Conservation (phyloP, 2,888 invertebrate genomes). For the Netelia fuscicornis region DNA sequence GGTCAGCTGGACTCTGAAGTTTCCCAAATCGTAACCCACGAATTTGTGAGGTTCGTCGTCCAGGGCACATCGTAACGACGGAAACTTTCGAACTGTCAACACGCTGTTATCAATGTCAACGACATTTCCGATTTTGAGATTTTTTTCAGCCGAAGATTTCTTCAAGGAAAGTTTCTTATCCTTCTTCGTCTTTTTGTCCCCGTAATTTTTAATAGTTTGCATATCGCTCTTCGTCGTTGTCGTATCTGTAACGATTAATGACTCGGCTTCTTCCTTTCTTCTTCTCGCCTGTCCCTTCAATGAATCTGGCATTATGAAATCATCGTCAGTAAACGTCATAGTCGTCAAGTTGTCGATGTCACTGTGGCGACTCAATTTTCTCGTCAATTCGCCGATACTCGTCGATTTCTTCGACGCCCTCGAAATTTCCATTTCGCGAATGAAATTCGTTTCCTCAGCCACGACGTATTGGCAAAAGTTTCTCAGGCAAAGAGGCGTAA, state of each 20-base stretch:
- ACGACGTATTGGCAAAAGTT: slow-evolving; percentile 87
- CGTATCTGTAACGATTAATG: neutral
- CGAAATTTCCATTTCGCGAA: slow-evolving; percentile 71
- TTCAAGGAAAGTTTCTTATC: slow-evolving; percentile 37
- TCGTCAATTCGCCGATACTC: slow-evolving; percentile 53
- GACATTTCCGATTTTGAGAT: slow-evolving; percentile 41
- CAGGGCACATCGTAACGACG: slow-evolving; percentile 49
- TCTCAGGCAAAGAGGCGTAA: slow-evolving; percentile 86
- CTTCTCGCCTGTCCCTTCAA: slow-evolving; percentile 72
- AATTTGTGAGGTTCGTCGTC: slow-evolving; percentile 73
- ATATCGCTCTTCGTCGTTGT: slow-evolving; percentile 29
- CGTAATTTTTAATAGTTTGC: slow-evolving; percentile 32
- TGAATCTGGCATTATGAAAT: slow-evolving; percentile 78
- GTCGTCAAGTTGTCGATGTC: slow-evolving; percentile 43
- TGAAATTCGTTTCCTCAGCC: slow-evolving; percentile 86
- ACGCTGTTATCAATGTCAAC: slow-evolving; percentile 47
- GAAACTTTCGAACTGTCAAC: slow-evolving; percentile 63
- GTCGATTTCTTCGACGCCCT: slow-evolving; percentile 22
- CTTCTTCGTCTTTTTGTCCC: slow-evolving; percentile 33
- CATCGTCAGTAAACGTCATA: slow-evolving; percentile 67
- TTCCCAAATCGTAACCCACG: slow-evolving; percentile 79
- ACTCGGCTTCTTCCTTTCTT: slow-evolving; percentile 21
- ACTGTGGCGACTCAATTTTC: slow-evolving; percentile 58
- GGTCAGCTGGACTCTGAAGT: slow-evolving; percentile 75
- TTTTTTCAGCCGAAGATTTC: slow-evolving; percentile 4